Base-by-base conservation (phyloP, 2,797 vertebrate species). In the Lithobates pipiens region DNA sequence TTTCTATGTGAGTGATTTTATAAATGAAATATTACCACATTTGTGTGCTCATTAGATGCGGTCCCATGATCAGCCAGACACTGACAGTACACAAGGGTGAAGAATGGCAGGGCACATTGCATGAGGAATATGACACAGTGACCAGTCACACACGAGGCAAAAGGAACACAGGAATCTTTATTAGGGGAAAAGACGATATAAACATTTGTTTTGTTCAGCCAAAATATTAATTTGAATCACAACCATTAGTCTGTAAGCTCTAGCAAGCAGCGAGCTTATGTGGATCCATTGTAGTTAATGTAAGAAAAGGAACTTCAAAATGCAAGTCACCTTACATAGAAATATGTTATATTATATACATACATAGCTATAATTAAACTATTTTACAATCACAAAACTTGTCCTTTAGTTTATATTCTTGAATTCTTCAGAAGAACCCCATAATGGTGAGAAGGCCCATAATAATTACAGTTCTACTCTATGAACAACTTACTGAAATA, bases 151-250 rank as follows among this genome's bases (percentile, higher is more conserved):
- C 68, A 77, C 36, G 50, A 61, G 36, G 46, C 42, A 73, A 61
- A 73, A 3, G 21, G 76, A 73, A 76, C 77, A 80, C 9, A 32
- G 75, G 54, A 69, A 76, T 71, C 34, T 81, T 86, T 85, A 85
- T 85, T 85, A 61, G 21, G 32, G 23, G 23, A 80, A 57, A 11
- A 73, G 27, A 50, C 36, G 34, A 36, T 10, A 27, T 23, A 25
- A 46, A 61, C 3, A 61, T 61, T 39, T 57, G 36, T 39, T n/a
- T 6, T 81, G 7, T 23, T 21, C 18, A 23, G 54, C 21, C 21
- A 61, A 61, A 61, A 61, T 61, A 61, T 1, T 23, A 7, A 23
- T 61, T 18, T 5, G 50, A 57, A 18, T 57, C 15, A 8, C 2
- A 61, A 61, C 21, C 16, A 54, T 54, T 54, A 54, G 16, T 21